Base-by-base conservation (phyloP, 2,797 vertebrate genomes). In the Lateolabrax maculatus region DNA sequence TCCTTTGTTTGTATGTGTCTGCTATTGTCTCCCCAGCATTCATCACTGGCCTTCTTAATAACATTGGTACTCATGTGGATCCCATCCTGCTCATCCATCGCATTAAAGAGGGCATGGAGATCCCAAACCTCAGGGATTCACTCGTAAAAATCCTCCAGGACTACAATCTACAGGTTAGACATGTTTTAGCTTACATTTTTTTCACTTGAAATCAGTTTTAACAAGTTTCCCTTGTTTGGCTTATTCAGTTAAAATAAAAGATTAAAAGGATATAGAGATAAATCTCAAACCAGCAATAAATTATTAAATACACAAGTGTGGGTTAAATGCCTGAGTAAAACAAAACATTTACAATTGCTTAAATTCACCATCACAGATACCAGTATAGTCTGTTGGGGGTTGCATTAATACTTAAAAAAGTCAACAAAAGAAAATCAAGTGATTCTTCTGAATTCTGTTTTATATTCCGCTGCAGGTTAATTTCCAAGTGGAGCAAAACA, bases 71-170 rank as follows among this genome's bases (percentile, higher is more conserved):
- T 2, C 98, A 99, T 0, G 98, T 99, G 79, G 98, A 99, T 91
- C 98, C 98, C 11, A 99, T 99, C 86, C 95, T 99, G 49, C 94
- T 99, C 82, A 99, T 99, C 87, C 96, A 97, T 70, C 98, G 98
- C 61, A 99, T 99, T 79, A 99, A 99, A 85, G 98, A 99, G 93
- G 97, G 97, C 84, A 99, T 99, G 98, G 97, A 99, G 92, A 99
- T 99, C 91, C 98, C 98, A 29, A 98, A 98, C 90, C 95, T 99
- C 83, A 95, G 98, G 94, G 98, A 99, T 83, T 99, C 98, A 0
- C 93, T 99, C 1, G 98, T 99, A 83, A 99, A 99, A 93, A 99
- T 99, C 88, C 96, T 99, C 53, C 98, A 99, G 60, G 98, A 99
- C 93, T 99, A 99, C 91, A 99, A 99, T 87, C 95, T 99, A 70